phyloP scores from a whole-genome alignment of 2,797 vertebrate genomes.

The Cercopithecus neglectus region DNA sequence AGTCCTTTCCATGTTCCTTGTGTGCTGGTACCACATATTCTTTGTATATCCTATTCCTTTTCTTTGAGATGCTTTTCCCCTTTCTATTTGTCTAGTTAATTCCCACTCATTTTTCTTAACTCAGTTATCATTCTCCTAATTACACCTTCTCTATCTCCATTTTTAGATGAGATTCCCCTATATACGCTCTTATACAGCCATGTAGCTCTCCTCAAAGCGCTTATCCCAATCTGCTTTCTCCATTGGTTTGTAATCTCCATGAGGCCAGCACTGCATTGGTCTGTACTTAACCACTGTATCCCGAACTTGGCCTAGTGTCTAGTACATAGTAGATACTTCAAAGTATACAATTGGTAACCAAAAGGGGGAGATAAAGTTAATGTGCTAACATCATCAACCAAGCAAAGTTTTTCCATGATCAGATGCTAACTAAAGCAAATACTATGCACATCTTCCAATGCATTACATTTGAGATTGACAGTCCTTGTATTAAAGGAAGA shows the following conservation, averaged over 20 bases:
- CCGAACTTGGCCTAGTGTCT: neutral
- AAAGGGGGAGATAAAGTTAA: neutral
- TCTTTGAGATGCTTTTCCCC: neutral
- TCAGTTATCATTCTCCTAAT: neutral
- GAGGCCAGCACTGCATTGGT: neutral
- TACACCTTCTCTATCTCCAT: neutral
- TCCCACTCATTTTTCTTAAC: neutral
- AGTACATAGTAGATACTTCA: neutral
- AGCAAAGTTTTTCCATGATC: neutral
- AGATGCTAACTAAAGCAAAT: slow-evolving; percentile 5
- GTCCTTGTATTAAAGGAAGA: slow-evolving; percentile 13
- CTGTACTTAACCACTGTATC: neutral
- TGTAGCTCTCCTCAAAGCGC: neutral
- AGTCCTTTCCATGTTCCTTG: neutral
- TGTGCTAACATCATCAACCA: neutral
- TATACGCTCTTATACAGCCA: neutral
- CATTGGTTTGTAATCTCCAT: neutral
- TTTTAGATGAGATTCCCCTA: neutral
- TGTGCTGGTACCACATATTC: neutral
- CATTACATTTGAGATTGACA: neutral
- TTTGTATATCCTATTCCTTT: neutral
- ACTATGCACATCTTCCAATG: neutral
- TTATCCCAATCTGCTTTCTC: neutral
- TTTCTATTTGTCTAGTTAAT: neutral
- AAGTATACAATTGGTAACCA: neutral